phyloP scores from a whole-genome alignment of 1,140 invertebrate species.

The Lordiphosa stackelbergi region DNA sequence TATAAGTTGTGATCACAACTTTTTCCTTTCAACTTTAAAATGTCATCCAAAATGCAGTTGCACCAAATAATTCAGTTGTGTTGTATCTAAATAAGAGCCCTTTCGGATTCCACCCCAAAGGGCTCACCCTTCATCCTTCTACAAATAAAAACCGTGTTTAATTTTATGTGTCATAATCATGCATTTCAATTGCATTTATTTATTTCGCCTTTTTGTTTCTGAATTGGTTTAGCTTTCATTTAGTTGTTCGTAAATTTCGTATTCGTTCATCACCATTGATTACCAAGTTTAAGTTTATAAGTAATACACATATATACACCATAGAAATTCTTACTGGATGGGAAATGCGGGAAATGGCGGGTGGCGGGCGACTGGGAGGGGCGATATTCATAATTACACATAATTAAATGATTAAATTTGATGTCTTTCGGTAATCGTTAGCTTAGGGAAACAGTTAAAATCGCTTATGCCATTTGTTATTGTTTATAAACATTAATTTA shows the following conservation, averaged over 20 bases:
- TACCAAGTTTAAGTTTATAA: conserved; percentile 28
- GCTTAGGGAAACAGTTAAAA: conserved; percentile 67
- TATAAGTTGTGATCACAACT: too few relatives aligned
- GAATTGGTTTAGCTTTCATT: conserved; percentile 30
- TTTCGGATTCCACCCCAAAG: too few relatives aligned
- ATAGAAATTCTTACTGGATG: conserved; percentile 21
- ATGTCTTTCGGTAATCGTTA: conserved; percentile 32
- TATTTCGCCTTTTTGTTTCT: conserved; percentile 28
- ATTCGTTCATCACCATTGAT: conserved; percentile 28
- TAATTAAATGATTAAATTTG: conserved; percentile 36
- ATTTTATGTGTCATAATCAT: conserved; percentile 34
- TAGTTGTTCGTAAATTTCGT: conserved; percentile 29
- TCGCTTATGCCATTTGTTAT: conserved; percentile 61
- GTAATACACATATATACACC: conserved; percentile 35
- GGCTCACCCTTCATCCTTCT: too few relatives aligned
- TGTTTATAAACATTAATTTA: conserved; percentile 63
- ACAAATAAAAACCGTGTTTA: neutral
- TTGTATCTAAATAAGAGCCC: too few relatives aligned
- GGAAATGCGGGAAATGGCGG: conserved; percentile 3
- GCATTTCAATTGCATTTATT: conserved; percentile 45
- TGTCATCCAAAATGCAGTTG: too few relatives aligned
- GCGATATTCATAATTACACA: conserved; percentile 34
- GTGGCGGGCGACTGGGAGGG: conserved; percentile 4
- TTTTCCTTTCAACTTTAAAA: too few relatives aligned
- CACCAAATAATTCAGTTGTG: too few relatives aligned